Evolutionary conservation across 2,113 vertebrate species (phyloP), one percentile per base, ranked within the genome.

Genomic region (Zonotrichia leucophrys): DNA sequence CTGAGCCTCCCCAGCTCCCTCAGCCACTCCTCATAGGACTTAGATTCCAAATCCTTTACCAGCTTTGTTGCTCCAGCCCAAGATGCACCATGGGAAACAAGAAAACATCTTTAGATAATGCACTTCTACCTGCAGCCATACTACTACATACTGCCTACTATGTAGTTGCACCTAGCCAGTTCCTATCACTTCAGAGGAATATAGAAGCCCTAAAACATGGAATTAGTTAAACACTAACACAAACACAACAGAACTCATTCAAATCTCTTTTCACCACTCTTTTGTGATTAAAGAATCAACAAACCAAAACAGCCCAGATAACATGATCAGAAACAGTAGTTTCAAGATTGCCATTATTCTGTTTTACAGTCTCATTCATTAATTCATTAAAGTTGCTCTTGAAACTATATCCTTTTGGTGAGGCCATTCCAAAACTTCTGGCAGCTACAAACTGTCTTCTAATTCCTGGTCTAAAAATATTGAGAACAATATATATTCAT

Each of bases 401-500:
- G 92, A 88, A 95, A 95, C 18, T 25, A 5, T 67, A 74, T 67
- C 72, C 46, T 86, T 77, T 77, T 31, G 55, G 46, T 74, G 64
- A 88, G 46, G 80, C 83, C 39, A 83, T 89, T 86, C 76, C 68
- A 86, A 68, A 94, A 69, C 21, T 88, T 70, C 28, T 89, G 87
- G 73, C 73, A 92, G 60, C 56, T 53, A 80, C 64, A 70, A 89
- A 70, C 42, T 35, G 1, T 70, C 46, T 74, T 91, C 68, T 83
- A 88, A 86, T 85, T 90, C 76, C 76, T 86, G 33, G 33, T 67
- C 90, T 74, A 67, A 88, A 86, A 93, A 92, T 86, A 88, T 5
- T 67, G 46, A 77, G 35, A 67, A 62, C n/a, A 46, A 59, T 74
- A 31, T 52, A 76, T 69, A 69, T 74, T 58, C 31, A 74, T 83